Base-by-base conservation (phyloP, 1,140 invertebrate genomes). In the Drosophila ohnishii region DNA sequence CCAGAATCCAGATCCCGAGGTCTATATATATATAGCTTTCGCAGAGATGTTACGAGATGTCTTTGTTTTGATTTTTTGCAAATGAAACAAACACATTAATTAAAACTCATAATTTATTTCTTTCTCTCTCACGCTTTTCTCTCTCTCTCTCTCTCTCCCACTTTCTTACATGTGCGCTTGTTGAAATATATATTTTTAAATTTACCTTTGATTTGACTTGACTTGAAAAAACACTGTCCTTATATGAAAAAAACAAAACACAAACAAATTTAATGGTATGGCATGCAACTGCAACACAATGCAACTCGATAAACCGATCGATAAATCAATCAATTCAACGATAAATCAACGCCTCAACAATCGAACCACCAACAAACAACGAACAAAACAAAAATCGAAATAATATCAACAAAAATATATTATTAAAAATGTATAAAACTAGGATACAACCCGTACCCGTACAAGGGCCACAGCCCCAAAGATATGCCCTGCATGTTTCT, bases 401-500 rank as follows among this genome's bases (percentile, higher is more conserved):
- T 35, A 9, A 19, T 8, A 50, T 30, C 25, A 16, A 34, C 19
- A 13, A 14, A 35, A 10, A 37, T 3, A 19, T 19, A 51, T 47
- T 7, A 4, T 14, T 3, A 16, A 1, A 51, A 3, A 50, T 32
- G 19, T 16, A 16, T 10, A 16, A 35, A 47, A 63, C 30, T 76
- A 90, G 74, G 64, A 73, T 55, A 80, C 64, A 51, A 75, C 39
- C 56, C 30, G 55, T 59, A 40, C 55, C 14, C 69, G 64, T 59
- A 45, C 63, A 78, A 73, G 78, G 73, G 76, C 66, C 72, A 78
- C 78, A 80, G 63, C 84, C 58, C 76, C 59, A 79, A 76, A 66
- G 85, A 90, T 56, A 69, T 78, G 57, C 86, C 78, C 75, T 91
- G 90, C 90, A 80, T 90, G 83, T 72, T 91, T 72, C 82, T 91